Evolutionary conservation across 1,140 invertebrate species (phyloP).

Genomic region (Anthonomus grandis): DNA sequence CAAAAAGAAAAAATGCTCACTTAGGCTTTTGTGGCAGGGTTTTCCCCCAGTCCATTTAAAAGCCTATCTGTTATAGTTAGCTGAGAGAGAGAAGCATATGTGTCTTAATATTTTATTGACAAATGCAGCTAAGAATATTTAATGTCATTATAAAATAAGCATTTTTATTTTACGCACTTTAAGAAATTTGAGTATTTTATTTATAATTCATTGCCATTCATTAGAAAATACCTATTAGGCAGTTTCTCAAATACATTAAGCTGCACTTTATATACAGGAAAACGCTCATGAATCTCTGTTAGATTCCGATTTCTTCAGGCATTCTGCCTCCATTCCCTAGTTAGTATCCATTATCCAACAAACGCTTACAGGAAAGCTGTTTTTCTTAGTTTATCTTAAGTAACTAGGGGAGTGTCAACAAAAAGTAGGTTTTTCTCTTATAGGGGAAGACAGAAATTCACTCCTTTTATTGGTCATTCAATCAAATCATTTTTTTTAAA

Average conservation of each 20-base stretch:
- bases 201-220: too few relatives aligned
- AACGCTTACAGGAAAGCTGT: conserved; percentile 11
- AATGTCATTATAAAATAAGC: too few relatives aligned
- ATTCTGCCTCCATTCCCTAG: conserved; percentile 5
- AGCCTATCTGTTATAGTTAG: conserved; percentile 22
- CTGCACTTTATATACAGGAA: conserved; percentile 16
- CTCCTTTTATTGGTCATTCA: too few relatives aligned
- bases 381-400: conserved; percentile 8
- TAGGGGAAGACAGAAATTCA: too few relatives aligned
- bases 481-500: too few relatives aligned
- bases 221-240: not conserved
- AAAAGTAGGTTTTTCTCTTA: too few relatives aligned
- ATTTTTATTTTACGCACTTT: too few relatives aligned
- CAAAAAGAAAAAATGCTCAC: conserved; percentile 17
- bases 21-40: conserved; percentile 7
- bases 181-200: too few relatives aligned
- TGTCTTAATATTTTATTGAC: conserved; percentile 3
- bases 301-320: conserved; percentile 10
- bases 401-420: too few relatives aligned
- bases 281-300: conserved; percentile 18
- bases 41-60: conserved; percentile 9
- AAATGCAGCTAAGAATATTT: too few relatives aligned
- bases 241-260: too few relatives aligned
- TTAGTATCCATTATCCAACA: conserved; percentile 16
- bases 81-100: not conserved